Base-by-base conservation (phyloP, 2,888 invertebrate genomes). In the Nycteola revayana region DNA sequence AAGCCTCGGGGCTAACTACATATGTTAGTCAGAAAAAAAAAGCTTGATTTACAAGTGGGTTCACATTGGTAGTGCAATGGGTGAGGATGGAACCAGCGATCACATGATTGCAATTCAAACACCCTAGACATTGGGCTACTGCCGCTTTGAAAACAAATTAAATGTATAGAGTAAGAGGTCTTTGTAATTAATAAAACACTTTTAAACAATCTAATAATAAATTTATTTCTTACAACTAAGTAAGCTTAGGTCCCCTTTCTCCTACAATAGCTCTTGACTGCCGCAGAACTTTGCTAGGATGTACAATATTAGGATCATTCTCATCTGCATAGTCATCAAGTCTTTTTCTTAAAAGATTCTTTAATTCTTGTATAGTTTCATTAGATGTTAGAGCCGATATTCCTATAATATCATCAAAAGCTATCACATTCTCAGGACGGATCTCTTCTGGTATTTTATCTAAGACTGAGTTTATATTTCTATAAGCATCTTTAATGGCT, bases 321-420 rank as follows among this genome's bases (percentile, higher is more conserved):
- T 90, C 84, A 38, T 92, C 92, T 1, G 91, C 92, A 60, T 90
- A 75, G 3, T 92, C 87, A 74, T 96, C 95, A 22, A 96, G 68
- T 20, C 92, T 83, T 30, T 82, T 75, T 31, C 96, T 86, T 29
- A 96, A 69, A 10, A 87, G 76, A 1, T 86, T 46, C 71, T 94
- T 95, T 1, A 96, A 85, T 14, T 83, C 62, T 1, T 77, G 60
- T 20, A 94, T 85, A 58, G 92, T 90, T 0, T 86, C 75, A 1
- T 60, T 62, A 31, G 84, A 73, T 38, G 89, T 84, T 45, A 91
- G 87, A 0, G 94, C 94, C 2, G 96, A 95, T 52, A 96, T 93
- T 1, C 94, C 91, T 36, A 97, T 73, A 33, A 98, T 90, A 51
- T 94, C 91, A 49, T 94, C 91, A 76, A 98, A 97, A 32, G 91